Conservation (phyloP, 2,797 vertebrate genomes). For the Iguana delicatissima region DNA sequence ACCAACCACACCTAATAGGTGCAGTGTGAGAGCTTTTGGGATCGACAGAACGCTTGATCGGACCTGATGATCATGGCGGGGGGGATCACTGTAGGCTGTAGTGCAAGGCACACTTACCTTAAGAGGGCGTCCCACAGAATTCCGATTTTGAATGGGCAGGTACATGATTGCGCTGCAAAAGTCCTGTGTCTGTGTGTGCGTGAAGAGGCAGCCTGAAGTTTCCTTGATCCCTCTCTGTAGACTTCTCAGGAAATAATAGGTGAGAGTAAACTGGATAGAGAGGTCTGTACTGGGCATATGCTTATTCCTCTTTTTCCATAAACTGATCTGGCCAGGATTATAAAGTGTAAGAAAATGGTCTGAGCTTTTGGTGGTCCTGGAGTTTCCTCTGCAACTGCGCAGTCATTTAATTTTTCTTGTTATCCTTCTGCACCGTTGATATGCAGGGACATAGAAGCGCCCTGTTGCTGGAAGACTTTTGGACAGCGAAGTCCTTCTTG, state of each 20-base stretch:
- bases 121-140: neutral
- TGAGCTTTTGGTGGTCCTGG: neutral
- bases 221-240: neutral
- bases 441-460: neutral
- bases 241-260: neutral
- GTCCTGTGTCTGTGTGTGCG: neutral
- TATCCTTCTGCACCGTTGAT: neutral
- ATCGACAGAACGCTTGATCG: neutral
- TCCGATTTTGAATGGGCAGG: neutral
- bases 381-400: neutral
- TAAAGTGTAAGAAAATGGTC: neutral
- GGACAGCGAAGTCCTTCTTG: neutral
- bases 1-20: neutral
- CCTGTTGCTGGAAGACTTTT: neutral
- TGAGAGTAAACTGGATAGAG: neutral
- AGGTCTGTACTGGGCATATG: neutral
- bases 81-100: neutral
- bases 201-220: neutral
- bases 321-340: neutral
- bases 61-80: neutral
- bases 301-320: too few relatives aligned
- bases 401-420: neutral
- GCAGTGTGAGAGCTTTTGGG: neutral
- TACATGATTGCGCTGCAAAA: neutral
- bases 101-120: neutral